phyloP scores from a whole-genome alignment of 2,888 invertebrate species.

The Hemithea aestivaria region DNA sequence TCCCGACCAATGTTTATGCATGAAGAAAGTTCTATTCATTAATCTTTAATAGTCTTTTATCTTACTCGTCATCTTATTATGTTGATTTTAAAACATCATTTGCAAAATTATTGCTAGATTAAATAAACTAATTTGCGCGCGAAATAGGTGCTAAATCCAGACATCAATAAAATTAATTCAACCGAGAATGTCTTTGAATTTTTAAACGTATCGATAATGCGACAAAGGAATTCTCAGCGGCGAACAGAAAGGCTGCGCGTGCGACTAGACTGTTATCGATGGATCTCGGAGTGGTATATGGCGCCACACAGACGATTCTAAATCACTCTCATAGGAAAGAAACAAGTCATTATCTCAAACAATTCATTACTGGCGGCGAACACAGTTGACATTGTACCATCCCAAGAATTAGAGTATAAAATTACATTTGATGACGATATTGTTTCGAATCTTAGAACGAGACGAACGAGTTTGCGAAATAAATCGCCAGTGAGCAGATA shows the following conservation, averaged over 20 bases:
- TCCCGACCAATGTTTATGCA: no score
- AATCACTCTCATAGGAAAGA: constrained; percentile 51
- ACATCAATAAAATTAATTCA: not conserved
- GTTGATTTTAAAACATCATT: no score
- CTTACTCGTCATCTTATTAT: no score
- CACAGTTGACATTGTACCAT: constrained; percentile 4
- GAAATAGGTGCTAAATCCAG: no score
- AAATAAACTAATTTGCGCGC: no score
- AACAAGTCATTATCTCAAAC: constrained; percentile 36
- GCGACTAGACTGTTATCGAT: constrained; percentile 38
- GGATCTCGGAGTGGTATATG: constrained; percentile 44
- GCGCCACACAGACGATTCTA: constrained; percentile 52
- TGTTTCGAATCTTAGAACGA: constrained; percentile 6
- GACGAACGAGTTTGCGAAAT: constrained; percentile 18
- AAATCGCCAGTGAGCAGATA: constrained; percentile 10
- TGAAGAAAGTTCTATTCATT: no score
- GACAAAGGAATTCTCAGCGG: constrained; percentile 27
- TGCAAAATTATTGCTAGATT: no score
- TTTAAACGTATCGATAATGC: constrained; percentile 26
- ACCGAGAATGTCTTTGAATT: constrained; percentile 1
- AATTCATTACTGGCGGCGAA: constrained; percentile 31
- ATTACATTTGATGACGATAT: constrained; percentile 1
- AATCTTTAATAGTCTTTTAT: no score
- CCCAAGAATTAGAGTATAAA: constrained; percentile 1
- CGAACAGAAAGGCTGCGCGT: constrained; percentile 36